phyloP scores from a whole-genome alignment of 1,140 invertebrate species.

The Drosophila baimaii region DNA sequence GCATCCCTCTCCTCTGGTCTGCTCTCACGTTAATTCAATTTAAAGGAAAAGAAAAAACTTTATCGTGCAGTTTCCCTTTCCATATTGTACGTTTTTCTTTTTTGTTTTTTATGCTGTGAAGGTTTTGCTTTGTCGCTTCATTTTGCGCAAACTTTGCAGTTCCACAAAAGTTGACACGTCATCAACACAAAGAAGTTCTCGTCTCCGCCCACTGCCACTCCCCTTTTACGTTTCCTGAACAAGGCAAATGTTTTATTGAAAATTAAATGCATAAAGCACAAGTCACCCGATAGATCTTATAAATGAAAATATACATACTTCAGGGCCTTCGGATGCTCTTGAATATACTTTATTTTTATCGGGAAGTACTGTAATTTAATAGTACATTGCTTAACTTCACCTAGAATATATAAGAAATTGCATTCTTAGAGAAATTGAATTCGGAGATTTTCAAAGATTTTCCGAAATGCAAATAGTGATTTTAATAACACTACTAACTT shows the following conservation, averaged over 20 bases:
- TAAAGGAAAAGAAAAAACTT: slow-evolving; percentile 72
- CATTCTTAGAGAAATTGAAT: no score
- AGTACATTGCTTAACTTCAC: neutral
- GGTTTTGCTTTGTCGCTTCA: slow-evolving; percentile 73
- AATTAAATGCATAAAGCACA: slow-evolving; percentile 46
- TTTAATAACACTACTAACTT: no score
- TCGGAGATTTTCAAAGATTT: no score
- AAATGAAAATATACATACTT: neutral
- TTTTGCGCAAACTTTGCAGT: slow-evolving; percentile 74
- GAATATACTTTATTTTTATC: neutral
- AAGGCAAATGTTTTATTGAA: slow-evolving; percentile 50
- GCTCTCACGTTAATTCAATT: slow-evolving; percentile 80
- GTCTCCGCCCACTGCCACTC: slow-evolving; percentile 24
- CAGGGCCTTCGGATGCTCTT: neutral
- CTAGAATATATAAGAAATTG: neutral
- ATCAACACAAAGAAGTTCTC: slow-evolving; percentile 68
- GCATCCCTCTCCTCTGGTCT: slow-evolving; percentile 29
- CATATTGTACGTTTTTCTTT: slow-evolving; percentile 43
- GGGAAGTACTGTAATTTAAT: neutral
- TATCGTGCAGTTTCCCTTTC: slow-evolving; percentile 60
- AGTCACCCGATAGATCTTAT: slow-evolving; percentile 68
- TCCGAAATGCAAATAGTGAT: no score
- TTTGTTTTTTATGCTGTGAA: slow-evolving; percentile 33
- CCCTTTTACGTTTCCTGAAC: neutral
- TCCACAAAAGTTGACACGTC: slow-evolving; percentile 77